These are phyloP conservation scores for Lordiphosa andalusiaca DNA, from an alignment of 2,888 invertebrate genomes.

Conservation along the genomic window DNA sequence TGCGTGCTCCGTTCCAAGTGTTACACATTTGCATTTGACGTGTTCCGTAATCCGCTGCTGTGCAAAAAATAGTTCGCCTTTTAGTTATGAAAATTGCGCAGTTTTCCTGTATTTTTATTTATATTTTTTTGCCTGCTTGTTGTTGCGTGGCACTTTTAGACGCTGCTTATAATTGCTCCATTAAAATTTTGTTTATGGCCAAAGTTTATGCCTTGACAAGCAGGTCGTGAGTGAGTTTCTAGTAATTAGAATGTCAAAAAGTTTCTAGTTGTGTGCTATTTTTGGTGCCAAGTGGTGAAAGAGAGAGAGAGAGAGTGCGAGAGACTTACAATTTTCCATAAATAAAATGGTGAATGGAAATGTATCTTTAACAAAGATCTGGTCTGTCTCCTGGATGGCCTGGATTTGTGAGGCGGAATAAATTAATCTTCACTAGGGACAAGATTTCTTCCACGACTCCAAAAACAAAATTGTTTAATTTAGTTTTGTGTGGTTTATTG, in stretches of 20 bases:
- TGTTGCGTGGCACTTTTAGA: slow-evolving; percentile 54
- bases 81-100: slow-evolving; percentile 52
- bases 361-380: not conserved
- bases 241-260: slow-evolving; percentile 67
- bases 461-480: no score
- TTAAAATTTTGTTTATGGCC: slow-evolving; percentile 69
- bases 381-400: no score
- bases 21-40: slow-evolving; percentile 68
- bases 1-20: slow-evolving; percentile 53
- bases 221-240: slow-evolving; percentile 25
- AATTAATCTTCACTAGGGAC: no score
- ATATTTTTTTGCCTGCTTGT: slow-evolving; percentile 5
- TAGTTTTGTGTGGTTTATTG: no score
- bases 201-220: slow-evolving; percentile 66
- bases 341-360: not conserved
- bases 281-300: slow-evolving; percentile 21
- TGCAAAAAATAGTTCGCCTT: slow-evolving; percentile 58
- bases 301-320: slow-evolving; percentile 1
- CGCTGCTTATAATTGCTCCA: slow-evolving; percentile 72
- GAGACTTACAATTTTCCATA: not conserved
- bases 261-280: slow-evolving; percentile 33
- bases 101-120: slow-evolving; percentile 26
- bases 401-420: no score
- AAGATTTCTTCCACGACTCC: no score
- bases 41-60: slow-evolving; percentile 25